Conservation (phyloP, 2,888 invertebrate genomes). For the Gibbula magus region DNA sequence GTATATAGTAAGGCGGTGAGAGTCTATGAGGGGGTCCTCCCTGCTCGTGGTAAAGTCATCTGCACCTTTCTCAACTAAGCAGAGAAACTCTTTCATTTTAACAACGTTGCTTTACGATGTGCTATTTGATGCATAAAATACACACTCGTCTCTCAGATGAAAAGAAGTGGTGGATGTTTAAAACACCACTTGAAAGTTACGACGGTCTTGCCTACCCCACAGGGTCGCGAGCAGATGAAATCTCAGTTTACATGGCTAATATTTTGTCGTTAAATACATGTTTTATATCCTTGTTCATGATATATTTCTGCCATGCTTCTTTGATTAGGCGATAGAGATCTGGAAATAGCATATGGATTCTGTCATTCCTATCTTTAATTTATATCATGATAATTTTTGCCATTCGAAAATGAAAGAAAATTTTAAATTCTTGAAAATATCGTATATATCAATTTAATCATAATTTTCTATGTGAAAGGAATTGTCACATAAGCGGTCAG, state of each 20-base stretch:
- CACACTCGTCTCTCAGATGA: not conserved
- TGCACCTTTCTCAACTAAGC: not conserved
- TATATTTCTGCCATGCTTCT: not conserved
- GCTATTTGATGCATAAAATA: constrained; percentile 19
- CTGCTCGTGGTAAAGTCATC: constrained; percentile 2
- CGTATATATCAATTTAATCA: too few relatives aligned
- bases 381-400: too few relatives aligned
- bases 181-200: not conserved
- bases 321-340: too few relatives aligned
- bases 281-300: not conserved
- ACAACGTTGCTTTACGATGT: constrained; percentile 8
- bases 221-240: not conserved
- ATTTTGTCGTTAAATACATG: not conserved
- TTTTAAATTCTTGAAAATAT: too few relatives aligned
- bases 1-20: not conserved
- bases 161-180: not conserved
- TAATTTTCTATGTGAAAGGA: too few relatives aligned
- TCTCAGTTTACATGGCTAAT: not conserved
- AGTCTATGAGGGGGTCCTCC: not conserved
- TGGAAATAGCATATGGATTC: too few relatives aligned
- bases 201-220: not conserved
- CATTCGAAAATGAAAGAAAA: too few relatives aligned
- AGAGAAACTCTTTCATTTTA: not conserved
- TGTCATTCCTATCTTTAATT: too few relatives aligned
- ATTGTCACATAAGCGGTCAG: too few relatives aligned